Base-by-base conservation (phyloP, 2,888 invertebrate species). In the Lagria hirta region DNA sequence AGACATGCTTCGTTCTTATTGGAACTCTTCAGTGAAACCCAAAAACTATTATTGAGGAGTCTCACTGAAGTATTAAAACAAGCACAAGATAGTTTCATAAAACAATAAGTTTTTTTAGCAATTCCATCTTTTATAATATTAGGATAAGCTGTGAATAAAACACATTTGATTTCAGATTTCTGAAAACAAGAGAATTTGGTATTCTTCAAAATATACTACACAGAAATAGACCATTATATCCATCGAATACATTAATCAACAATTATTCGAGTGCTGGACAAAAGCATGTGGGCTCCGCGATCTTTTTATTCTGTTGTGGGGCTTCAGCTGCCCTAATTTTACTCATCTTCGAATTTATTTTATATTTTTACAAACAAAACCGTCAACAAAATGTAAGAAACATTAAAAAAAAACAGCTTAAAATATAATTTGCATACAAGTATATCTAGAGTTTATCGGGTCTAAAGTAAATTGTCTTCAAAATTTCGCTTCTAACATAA, bases 231-330 rank as follows among this genome's bases (percentile, higher is more conserved):
- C 20, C 20, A 4, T 38, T 26, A 14, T 17, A 27, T 13, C 27
- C 32, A 22, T 36, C 8, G 4, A 45, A 44, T 16, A 40, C 46
- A 10, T 26, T 32, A 8, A 44, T 51, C 8, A 49, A 60, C 6
- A 58, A 56, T 14, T 66, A 66, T 47, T 66, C 65, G 3, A 66
- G 64, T 50, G 66, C 65, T 7, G 57, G 62, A 16, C 43, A 58
- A 17, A 60, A 61, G 46, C 64, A 68, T 49, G 62, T 68, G 1
- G 53, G 55, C 26, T 65, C 65, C 7, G 65, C 66, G 6, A 51
- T 63, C 15, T 29, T 62, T 3, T 48, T 66, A 7, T 49, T 66
- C 14, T 30, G 56, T 16, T 52, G 49, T 13, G 65, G 64, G 5
- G 43, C 57, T 14, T 37, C 54, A 16, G 24, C 45, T 30, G 40